Evolutionary conservation across 2,888 invertebrate genomes (phyloP).

Genomic region (Phyllotreta cruciferae): DNA sequence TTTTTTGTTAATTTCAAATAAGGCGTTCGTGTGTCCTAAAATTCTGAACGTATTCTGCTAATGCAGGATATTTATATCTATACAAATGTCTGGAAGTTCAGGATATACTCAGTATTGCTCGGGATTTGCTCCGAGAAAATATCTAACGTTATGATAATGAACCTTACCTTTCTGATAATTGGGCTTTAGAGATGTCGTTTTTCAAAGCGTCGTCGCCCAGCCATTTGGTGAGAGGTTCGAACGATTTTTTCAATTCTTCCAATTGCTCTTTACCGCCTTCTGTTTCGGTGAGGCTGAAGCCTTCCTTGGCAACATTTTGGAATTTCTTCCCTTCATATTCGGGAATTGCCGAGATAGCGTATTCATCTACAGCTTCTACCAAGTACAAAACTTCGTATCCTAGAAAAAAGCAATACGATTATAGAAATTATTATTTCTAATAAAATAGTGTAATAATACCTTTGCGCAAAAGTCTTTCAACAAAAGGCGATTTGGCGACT

Average conservation of each 20-base stretch:
- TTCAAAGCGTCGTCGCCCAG: conserved; percentile 80
- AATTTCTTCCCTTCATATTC: conserved; percentile 99
- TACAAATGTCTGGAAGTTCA: too few relatives aligned
- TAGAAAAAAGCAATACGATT: conserved; percentile 3
- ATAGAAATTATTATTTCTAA: not conserved
- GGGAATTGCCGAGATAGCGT: conserved; percentile 93
- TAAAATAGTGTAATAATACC: too few relatives aligned
- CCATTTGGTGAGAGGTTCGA: conserved; percentile 92
- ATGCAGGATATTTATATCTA: too few relatives aligned
- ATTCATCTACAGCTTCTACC: conserved; percentile 97
- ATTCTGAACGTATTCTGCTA: too few relatives aligned
- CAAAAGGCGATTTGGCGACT: conserved; percentile 92
- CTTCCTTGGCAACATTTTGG: conserved; percentile 99
- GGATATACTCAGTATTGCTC: too few relatives aligned
- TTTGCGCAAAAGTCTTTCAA: conserved; percentile 89
- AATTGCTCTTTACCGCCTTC: conserved; percentile 75
- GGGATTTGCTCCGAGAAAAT: not conserved
- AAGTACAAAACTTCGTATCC: conserved; percentile 93
- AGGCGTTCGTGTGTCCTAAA: too few relatives aligned
- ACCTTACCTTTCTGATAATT: conserved; percentile 77
- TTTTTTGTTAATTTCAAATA: too few relatives aligned
- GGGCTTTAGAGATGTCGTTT: conserved; percentile 79
- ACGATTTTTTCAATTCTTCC: conserved; percentile 78
- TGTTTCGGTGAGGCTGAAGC: conserved; percentile 82
- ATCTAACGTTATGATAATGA: not conserved